phyloP scores from a whole-genome alignment of 2,797 vertebrate genomes.

The Tachyglossus aculeatus region DNA sequence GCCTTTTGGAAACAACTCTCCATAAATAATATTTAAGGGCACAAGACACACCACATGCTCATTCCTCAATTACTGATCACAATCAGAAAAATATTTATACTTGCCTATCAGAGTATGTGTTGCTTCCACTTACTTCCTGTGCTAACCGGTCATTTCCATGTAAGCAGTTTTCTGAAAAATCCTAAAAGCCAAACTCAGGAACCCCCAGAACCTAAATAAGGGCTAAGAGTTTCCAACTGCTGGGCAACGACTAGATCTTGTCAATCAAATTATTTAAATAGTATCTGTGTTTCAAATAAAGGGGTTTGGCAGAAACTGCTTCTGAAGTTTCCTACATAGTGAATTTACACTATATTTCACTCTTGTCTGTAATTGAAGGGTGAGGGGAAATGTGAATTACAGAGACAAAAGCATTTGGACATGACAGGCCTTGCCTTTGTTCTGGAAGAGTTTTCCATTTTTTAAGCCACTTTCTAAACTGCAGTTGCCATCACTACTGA shows the following conservation, averaged over 20 bases:
- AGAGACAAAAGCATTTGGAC: background rate
- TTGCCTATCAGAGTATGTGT: too few species aligned
- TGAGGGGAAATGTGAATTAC: conserved; percentile 13
- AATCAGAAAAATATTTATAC: too few species aligned
- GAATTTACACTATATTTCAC: conserved; percentile 10
- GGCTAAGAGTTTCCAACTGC: background rate
- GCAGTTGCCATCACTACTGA: conserved; percentile 17
- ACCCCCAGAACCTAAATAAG: too few species aligned
- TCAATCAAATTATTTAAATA: background rate
- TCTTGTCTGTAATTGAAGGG: conserved; percentile 23
- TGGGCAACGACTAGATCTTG: background rate
- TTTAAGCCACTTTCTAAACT: conserved; percentile 19
- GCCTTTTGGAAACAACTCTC: too few species aligned
- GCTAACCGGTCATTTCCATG: background rate
- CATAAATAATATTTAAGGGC: too few species aligned
- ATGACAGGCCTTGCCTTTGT: conserved; percentile 6
- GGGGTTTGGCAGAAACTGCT: background rate
- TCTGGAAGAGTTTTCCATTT: conserved; percentile 20
- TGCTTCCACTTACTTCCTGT: background rate
- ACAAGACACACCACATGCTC: background rate
- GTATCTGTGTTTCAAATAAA: background rate
- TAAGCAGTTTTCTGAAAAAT: background rate
- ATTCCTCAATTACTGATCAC: too few species aligned
- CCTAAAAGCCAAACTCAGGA: background rate
- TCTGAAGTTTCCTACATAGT: conserved; percentile 2